phyloP scores from a whole-genome alignment of 2,888 invertebrate species.

The Steromphala cineraria region DNA sequence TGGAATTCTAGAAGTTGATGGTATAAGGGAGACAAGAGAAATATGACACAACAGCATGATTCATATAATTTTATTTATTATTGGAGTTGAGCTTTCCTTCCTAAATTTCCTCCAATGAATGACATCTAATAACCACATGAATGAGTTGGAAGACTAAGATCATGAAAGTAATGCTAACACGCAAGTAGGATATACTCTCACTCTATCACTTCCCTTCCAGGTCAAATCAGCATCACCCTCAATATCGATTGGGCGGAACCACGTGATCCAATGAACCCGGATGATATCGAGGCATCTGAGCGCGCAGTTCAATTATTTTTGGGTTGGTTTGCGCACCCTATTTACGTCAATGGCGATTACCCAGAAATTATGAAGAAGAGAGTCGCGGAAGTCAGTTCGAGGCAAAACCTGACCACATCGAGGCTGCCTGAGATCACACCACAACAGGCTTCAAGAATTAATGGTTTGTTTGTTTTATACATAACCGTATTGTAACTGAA shows the following conservation, averaged over 20 bases:
- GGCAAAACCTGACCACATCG: slow-evolving; percentile 51
- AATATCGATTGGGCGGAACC: slow-evolving; percentile 65
- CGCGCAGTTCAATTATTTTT: slow-evolving; percentile 55
- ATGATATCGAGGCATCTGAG: slow-evolving; percentile 61
- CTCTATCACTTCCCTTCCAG: slow-evolving; percentile 46
- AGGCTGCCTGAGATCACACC: slow-evolving; percentile 69
- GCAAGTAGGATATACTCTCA: too few relatives aligned
- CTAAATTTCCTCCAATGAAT: too few relatives aligned
- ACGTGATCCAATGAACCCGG: slow-evolving; percentile 51
- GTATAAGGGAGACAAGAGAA: too few relatives aligned
- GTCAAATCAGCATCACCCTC: slow-evolving; percentile 61
- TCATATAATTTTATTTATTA: too few relatives aligned
- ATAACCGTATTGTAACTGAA: too few relatives aligned
- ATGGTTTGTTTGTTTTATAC: slow-evolving; percentile 52
- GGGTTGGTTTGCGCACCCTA: slow-evolving; percentile 72
- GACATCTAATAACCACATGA: too few relatives aligned
- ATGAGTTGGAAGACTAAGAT: too few relatives aligned
- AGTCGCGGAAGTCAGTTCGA: slow-evolving; percentile 54
- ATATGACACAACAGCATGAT: too few relatives aligned
- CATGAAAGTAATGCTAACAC: slow-evolving; percentile 28
- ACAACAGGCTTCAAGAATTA: slow-evolving; percentile 60
- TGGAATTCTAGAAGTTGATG: too few relatives aligned
- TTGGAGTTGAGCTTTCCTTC: too few relatives aligned
- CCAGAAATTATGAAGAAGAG: slow-evolving; percentile 62
- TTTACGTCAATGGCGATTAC: slow-evolving; percentile 78